Evolutionary conservation across 92 coral and sea anemone species (phyloP), one percentile per base, ranked within the genome.

Genomic region (Virgularia gustaviana): DNA sequence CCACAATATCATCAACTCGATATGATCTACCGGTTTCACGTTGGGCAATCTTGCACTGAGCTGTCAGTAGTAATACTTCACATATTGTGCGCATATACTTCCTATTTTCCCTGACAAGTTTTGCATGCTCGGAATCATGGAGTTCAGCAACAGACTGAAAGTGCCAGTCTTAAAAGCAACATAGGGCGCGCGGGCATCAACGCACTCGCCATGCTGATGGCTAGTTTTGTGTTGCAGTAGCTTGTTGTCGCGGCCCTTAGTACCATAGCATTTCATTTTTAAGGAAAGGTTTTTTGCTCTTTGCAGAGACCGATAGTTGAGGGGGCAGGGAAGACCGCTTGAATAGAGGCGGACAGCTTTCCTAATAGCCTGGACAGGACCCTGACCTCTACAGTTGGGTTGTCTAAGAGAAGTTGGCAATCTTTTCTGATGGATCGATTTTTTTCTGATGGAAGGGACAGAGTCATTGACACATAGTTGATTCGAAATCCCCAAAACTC

Each of bases 241-340:
- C 32, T 42, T 65, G 72, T 65, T 63, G 71, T 37, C 18, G n/a
- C 32, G 37, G 4, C 13, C 27, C 25, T 42, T 65, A 4, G 36
- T 65, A 24, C 22, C 56, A 28, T 65, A 65, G 56, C 72, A 65
- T 23, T 29, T 42, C 33, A 23, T 65, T n/a, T n/a, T n/a, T n/a
- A n/a, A n/a, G n/a, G n/a, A n/a, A n/a, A 53, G 0, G 33, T 71
- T 70, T 59, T 83, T 83, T 42, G 79, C 79, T n/a, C 24, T 58
- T 58, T 31, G 45, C 0, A 73, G 24, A 43, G 19, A 57, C 24
- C 39, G 78, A 20, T 71, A 78, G 66, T 78, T 83, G 0, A 78
- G 77, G 74, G 84, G 11, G 80, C 80, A 58, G 84, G 88, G 52
- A 78, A 71, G 9, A 72, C 77, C 39, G 81, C 88, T 56, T 78